Percentiles rank a stretch among this genome's conserved stretches.
Evolutionary conservation across 2,797 vertebrate genomes (phyloP).

Genomic region (Heliangelus exortis): DNA sequence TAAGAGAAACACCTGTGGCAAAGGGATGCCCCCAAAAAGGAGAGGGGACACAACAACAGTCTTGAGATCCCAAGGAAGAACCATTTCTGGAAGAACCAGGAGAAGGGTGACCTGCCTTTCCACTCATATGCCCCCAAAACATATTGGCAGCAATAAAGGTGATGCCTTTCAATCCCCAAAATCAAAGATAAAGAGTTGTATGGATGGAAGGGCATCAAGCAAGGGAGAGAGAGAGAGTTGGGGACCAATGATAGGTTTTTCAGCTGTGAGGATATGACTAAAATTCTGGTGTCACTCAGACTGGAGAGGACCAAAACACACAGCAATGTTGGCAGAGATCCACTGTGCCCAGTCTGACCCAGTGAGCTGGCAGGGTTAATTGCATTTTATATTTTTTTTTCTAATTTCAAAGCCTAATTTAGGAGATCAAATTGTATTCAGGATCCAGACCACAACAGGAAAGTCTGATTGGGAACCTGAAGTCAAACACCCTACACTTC

Average conservation of each 20-base stretch:
- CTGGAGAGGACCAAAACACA: neutral
- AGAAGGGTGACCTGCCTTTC: neutral
- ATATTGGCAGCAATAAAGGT: neutral
- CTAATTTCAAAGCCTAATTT: neutral
- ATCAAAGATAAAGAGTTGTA: neutral
- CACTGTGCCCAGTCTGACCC: neutral
- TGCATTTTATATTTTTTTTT: neutral
- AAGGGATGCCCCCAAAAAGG: neutral
- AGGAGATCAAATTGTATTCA: neutral
- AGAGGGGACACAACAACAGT: neutral
- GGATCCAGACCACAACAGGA: neutral
- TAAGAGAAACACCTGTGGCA: neutral
- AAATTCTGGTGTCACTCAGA: neutral
- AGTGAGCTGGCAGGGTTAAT: neutral
- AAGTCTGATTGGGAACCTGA: neutral
- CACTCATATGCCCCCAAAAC: fast-evolving
- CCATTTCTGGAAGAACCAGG: neutral
- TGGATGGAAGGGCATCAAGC: neutral
- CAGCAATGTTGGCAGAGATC: neutral
- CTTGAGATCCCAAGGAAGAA: neutral
- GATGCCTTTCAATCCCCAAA: neutral
- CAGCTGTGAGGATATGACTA: neutral
- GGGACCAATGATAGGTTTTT: neutral
- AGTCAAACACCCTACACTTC: neutral
- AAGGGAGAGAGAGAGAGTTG: neutral